Evolutionary conservation across 2,888 invertebrate species (phyloP), one percentile per base, ranked within the genome.

Genomic region (Lacanobia oleracea): DNA sequence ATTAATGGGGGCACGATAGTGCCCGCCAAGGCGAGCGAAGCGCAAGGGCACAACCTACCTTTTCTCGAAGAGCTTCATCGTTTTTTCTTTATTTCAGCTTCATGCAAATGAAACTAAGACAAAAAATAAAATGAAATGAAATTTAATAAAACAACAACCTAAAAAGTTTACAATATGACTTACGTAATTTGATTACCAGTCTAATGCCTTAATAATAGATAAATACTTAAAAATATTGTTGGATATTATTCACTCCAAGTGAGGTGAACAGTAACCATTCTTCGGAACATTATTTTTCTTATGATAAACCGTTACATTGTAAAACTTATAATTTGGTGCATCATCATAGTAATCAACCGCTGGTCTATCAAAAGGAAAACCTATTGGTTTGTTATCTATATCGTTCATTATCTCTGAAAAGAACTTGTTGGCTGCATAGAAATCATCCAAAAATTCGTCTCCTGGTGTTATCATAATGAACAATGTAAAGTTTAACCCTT

Each of bases 361-460:
- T 85, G 87, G 87, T 78, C 93, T 92, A 71, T 95, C 92, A 59
- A 95, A 95, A n/a, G 95, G 95, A 87, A 94, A 95, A 5, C 95
- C 95, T 62, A 95, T 78, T 12, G 95, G 94, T 74, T 91, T 93
- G 16, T 85, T 85, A 80, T 94, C 94, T 8, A 88, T 71, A 67
- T 91, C 90, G 63, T 85, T 78, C 10, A 84, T 83, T n/a, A 91
- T 73, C 67, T 86, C 82, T 50, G 82, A 88, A 66, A 92, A 92
- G 63, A 88, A 85, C 57, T 80, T 88, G 12, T 79, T 87, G 7
- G 87, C 83, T 67, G 86, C 82, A 60, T 81, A 63, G 63, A 75
- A 72, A 23, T 76, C 82, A 76, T 88, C 86, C 71, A 77, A 53
- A 60, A 89, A 67, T 27, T 81, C 82, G 72, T 91, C 88, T 18